A percentile compares a stretch with the other conserved stretches of the same genome.
These are phyloP conservation scores for Torymus texanus DNA, from an alignment of 2,888 invertebrate species.

Conservation along the genomic window DNA sequence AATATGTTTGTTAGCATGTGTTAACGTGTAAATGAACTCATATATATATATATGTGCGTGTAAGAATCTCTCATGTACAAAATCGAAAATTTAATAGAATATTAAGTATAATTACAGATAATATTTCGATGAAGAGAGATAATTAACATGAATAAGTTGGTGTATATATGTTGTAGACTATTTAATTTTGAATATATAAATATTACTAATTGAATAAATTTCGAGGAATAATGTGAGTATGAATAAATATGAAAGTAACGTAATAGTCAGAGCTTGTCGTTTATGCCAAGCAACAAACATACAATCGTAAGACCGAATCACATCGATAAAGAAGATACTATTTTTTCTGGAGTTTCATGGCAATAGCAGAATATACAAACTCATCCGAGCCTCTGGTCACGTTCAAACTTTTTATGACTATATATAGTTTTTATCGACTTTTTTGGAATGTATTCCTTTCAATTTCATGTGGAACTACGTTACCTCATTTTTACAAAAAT, in stretches of 20 bases:
- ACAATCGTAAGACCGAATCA: slow-evolving; percentile 2
- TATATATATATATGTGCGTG: too few relatives aligned
- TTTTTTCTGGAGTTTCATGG: slow-evolving; percentile 12
- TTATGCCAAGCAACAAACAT: background rate
- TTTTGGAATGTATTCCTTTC: slow-evolving; percentile 43
- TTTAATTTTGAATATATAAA: too few relatives aligned
- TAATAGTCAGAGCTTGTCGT: background rate
- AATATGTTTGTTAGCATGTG: too few relatives aligned
- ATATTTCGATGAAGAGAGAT: too few relatives aligned
- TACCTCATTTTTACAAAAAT: slow-evolving; percentile 27
- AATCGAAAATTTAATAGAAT: too few relatives aligned
- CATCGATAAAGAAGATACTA: slow-evolving; percentile 2
- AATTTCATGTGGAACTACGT: slow-evolving; percentile 21
- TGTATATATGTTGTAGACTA: too few relatives aligned
- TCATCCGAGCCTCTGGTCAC: slow-evolving; percentile 42
- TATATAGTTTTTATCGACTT: slow-evolving; percentile 41
- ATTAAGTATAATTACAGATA: too few relatives aligned
- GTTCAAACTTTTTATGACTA: slow-evolving; percentile 46
- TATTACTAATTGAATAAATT: too few relatives aligned
- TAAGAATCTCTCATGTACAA: too few relatives aligned
- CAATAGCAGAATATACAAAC: slow-evolving; percentile 21
- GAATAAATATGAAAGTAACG: background rate
- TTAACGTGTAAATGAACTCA: too few relatives aligned
- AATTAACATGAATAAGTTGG: too few relatives aligned
- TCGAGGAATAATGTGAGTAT: too few relatives aligned